phyloP scores from a whole-genome alignment of 2,113 vertebrate species.

The Plectropomus leopardus region DNA sequence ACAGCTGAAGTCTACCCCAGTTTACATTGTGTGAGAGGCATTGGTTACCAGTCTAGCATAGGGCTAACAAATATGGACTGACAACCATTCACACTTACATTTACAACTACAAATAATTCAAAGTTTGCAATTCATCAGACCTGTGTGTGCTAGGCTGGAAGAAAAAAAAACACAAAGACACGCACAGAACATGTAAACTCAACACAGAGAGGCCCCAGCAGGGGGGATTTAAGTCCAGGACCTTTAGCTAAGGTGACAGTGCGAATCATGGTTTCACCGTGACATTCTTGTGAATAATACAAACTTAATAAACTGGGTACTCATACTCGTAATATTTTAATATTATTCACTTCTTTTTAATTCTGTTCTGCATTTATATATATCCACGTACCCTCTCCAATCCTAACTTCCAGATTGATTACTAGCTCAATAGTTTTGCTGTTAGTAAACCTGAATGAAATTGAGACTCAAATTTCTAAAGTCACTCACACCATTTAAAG shows the following conservation, averaged over 20 bases:
- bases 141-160: background rate
- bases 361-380: background rate
- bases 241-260: background rate
- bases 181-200: background rate
- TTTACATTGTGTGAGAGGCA: background rate
- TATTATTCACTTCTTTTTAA: too few species aligned
- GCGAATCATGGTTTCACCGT: background rate
- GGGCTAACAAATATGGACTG: too few species aligned
- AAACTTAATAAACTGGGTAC: background rate
- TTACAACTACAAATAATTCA: background rate
- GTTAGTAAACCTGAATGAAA: background rate
- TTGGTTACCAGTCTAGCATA: background rate
- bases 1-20: background rate
- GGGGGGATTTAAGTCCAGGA: too few species aligned
- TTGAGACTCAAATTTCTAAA: background rate
- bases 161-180: background rate
- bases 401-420: background rate
- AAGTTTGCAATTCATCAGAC: background rate
- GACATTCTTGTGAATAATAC: background rate
- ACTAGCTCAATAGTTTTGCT: background rate
- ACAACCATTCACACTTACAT: background rate
- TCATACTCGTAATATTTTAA: too few species aligned
- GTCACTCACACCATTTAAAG: background rate
- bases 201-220: background rate
- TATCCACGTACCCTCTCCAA: background rate